Evolutionary conservation across 2,888 invertebrate species (phyloP), one percentile per base, ranked within the genome.

Genomic region (Lumbricus terrestris): DNA sequence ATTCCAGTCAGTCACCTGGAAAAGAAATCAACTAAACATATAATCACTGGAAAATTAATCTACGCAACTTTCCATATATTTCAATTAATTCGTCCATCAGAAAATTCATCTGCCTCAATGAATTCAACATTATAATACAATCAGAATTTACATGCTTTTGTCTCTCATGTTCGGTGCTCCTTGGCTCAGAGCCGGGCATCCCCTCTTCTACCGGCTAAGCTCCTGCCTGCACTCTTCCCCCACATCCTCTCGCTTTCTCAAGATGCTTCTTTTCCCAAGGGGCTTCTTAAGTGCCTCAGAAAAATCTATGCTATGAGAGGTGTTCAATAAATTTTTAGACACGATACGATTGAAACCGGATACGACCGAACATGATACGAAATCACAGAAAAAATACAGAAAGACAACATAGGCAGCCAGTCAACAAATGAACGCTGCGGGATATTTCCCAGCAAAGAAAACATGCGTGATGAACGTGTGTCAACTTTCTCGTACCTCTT

Each of bases 1-100:
- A n/a, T 34, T 33, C 92, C 91, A 35, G 91, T 88, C 88, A 91
- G 92, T 18, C 92, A 37, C 85, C 85, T 85, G 34, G 34, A 85
- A 16, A 85, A 69, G 5, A 69, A 69, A 69, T 69, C n/a, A 6
- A 69, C 13, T 3, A 69, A 69, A 13, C 69, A 69, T 29, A n/a
- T 11, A 69, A 2, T n/a, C 47, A 47, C 11, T 23, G n/a, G n/a
- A n/a, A 8, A 69, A 69, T n/a, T 69, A 69, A 69, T 69, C 11
- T 5, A 69, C 8, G 8, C 69, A 29, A 69, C 69, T n/a, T n/a
- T 69, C 29, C 69, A 69, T 69, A 69, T 69, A 69, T 29, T 69
- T 69, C 69, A 69, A 69, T n/a, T 29, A n/a, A 29, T n/a, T n/a
- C 69, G n/a, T 8, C 69, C 29, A 16, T 29, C 29, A 69, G 69